Evolutionary conservation across 1,140 invertebrate species (phyloP).

Genomic region (Bombus soroeensis): DNA sequence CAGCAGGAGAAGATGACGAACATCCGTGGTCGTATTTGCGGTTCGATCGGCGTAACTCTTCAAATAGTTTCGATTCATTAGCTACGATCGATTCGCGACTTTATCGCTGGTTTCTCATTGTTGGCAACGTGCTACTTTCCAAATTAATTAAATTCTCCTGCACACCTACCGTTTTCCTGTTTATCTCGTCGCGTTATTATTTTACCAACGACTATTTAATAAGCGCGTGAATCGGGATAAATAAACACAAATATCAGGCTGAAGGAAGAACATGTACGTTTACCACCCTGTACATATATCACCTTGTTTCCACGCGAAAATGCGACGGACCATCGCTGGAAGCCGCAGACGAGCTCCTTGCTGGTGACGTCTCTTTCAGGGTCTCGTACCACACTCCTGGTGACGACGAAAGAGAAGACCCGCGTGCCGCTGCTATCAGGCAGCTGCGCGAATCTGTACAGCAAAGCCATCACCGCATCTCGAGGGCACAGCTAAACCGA

Average conservation of each 20-base stretch:
- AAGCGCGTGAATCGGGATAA: too few relatives aligned
- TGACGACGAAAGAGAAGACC: constrained; percentile 93
- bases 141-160: background rate
- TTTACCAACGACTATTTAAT: background rate
- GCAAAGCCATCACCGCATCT: constrained; percentile 89
- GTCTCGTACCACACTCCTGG: constrained; percentile 90
- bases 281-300: constrained; percentile 22
- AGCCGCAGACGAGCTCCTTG: constrained; percentile 93
- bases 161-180: too few relatives aligned
- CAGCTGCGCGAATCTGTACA: constrained; percentile 92
- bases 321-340: constrained; percentile 94
- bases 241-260: too few relatives aligned
- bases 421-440: constrained; percentile 93
- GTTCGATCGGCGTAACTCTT: background rate
- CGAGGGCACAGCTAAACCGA: constrained; percentile 66
- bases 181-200: too few relatives aligned
- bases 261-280: too few relatives aligned
- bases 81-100: background rate
- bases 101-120: constrained; percentile 2
- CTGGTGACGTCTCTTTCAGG: constrained; percentile 91
- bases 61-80: constrained; percentile 15
- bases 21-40: background rate
- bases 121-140: background rate
- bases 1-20: background rate
- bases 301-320: constrained; percentile 91